phyloP scores from a whole-genome alignment of 1,140 invertebrate species.

The Amphibalanus amphitrite region DNA sequence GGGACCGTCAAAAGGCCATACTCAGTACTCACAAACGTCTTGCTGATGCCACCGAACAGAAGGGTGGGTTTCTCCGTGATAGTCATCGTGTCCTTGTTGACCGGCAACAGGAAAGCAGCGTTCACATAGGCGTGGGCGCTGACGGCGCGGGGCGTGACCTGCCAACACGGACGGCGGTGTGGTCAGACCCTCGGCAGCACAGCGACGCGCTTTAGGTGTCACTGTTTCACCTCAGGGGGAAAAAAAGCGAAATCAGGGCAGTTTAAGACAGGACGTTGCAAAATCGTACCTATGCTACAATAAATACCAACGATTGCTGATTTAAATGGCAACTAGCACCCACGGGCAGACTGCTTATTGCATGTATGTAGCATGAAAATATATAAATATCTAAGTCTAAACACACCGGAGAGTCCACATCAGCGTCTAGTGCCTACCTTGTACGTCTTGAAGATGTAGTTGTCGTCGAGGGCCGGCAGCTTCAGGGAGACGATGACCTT shows the following conservation, averaged over 20 bases:
- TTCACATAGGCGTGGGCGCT: constrained; percentile 69
- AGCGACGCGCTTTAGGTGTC: too few species aligned
- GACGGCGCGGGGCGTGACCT: constrained; percentile 61
- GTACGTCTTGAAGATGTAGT: not conserved
- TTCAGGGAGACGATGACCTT: constrained; percentile 12
- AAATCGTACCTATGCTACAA: too few species aligned
- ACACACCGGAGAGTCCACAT: constrained; percentile 8
- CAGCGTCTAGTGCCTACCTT: constrained; percentile 4
- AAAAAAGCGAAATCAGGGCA: too few species aligned
- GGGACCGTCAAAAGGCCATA: too few species aligned
- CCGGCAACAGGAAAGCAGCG: constrained; percentile 41
- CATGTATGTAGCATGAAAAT: too few species aligned
- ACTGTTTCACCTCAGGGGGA: too few species aligned
- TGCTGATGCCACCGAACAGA: constrained; percentile 47
- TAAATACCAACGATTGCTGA: too few species aligned
- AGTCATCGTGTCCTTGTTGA: constrained; percentile 7
- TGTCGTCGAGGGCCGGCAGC: constrained; percentile 7
- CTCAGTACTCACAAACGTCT: constrained; percentile 37
- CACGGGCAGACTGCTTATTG: too few species aligned
- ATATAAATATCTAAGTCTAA: too few species aligned
- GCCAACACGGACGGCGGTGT: constrained; percentile 12
- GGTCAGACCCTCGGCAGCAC: too few species aligned
- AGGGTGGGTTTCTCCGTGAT: constrained; percentile 33
- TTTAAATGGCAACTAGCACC: too few species aligned
- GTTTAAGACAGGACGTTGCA: too few species aligned